Base-by-base conservation (phyloP, 2,888 invertebrate species). In the Cheilosia variabilis region DNA sequence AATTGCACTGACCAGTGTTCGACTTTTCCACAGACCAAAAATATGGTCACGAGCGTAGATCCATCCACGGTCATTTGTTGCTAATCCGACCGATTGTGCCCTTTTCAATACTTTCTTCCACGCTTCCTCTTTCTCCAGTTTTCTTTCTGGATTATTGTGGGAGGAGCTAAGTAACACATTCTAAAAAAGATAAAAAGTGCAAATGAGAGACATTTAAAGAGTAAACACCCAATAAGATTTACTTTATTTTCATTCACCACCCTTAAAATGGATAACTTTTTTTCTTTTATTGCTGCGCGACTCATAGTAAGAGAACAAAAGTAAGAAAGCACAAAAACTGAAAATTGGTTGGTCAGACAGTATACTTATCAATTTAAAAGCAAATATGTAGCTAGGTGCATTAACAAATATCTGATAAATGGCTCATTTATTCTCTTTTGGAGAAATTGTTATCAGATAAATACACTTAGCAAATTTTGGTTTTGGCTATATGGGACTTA, bases 21-120 rank as follows among this genome's bases (percentile, higher is more conserved):
- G 76, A 50, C 69, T 65, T 34, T 82, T 77, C 77, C 71, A 77
- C 1, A 76, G 50, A 17, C 71, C 77, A 82, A 82, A 82, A 22
- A 77, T 41, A 31, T 66, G 58, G n/a, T 77, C 77, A 4, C 82
- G 55, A 7, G 82, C 71, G 47, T 82, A 82, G 45, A 15, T 65
- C 77, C 82, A 82, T 19, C 43, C 37, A 1, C 60, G 57, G 13
- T 77, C 45, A 13, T 65, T 22, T 15, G 60, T 50, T 1, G 77
- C 66, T 45, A 82, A 31, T 2, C 63, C 66, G 4, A 82, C 22
- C 13, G 47, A 77, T 66, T 82, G 77, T 3, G 77, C 77, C 45
- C 66, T 77, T 10, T 27, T 52, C 4, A 82, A 43, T 0, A 82
- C 72, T 17, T 77, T 60, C 7, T 60, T 45, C 77, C 71, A 82